phyloP scores from a whole-genome alignment of 2,888 invertebrate species.

The Noctua pronuba region DNA sequence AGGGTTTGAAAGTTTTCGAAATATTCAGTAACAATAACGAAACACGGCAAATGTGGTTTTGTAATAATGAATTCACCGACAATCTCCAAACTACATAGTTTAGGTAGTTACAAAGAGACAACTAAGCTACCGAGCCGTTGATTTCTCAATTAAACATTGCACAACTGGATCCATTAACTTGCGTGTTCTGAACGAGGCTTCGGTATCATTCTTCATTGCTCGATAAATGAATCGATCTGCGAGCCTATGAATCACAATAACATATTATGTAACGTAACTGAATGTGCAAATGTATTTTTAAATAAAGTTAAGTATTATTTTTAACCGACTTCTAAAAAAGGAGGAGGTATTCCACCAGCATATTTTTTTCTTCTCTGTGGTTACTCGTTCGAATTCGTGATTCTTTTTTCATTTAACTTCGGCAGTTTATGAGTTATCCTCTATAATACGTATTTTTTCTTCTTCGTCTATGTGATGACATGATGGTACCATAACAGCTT shows the following conservation, averaged over 20 bases:
- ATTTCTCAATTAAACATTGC: slow-evolving; percentile 39
- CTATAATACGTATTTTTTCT: no score
- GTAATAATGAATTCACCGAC: not conserved
- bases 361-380: no score
- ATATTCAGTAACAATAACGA: not conserved
- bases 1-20: not conserved
- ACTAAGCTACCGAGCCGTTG: not conserved
- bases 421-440: no score
- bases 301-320: no score
- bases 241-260: not conserved
- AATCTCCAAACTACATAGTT: slow-evolving; percentile 3
- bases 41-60: not conserved
- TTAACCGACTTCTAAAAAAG: no score
- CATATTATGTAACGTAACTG: not conserved
- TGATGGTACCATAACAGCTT: no score
- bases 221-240: not conserved
- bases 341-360: no score
- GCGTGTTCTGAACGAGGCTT: slow-evolving; percentile 9
- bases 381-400: no score
- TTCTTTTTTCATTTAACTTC: no score
- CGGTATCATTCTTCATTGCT: not conserved
- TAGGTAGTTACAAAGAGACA: not conserved
- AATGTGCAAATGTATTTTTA: no score
- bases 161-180: slow-evolving; percentile 6
- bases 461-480: no score